These are phyloP conservation scores for Sipha flava DNA, from an alignment of 1,140 invertebrate genomes.

Conservation along the genomic window DNA sequence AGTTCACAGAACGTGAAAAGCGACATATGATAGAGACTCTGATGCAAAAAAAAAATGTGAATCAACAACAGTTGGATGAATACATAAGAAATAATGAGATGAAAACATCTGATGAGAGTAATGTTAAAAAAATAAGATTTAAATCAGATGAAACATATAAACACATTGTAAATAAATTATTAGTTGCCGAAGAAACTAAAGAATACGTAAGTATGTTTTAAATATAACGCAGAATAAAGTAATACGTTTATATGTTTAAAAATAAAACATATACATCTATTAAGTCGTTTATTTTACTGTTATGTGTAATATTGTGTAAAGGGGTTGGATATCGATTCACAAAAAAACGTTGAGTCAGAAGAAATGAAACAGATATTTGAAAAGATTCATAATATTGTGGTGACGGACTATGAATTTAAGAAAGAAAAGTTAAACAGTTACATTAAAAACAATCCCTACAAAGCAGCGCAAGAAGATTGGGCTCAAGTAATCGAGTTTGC, in stretches of 20 bases:
- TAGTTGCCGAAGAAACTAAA: background rate
- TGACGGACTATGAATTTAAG: background rate
- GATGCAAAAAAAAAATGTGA: conserved; percentile 21
- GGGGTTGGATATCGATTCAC: background rate
- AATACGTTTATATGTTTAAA: background rate
- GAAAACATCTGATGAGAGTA: background rate
- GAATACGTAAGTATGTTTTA: background rate
- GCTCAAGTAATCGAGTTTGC: background rate
- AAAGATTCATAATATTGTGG: background rate
- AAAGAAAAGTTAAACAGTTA: background rate
- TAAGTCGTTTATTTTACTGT: too few relatives aligned
- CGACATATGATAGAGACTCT: background rate
- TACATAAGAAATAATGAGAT: background rate
- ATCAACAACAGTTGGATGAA: background rate
- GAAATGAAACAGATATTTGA: background rate
- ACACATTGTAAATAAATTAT: background rate
- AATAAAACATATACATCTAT: background rate
- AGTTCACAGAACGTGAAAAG: background rate
- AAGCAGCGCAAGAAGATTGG: background rate
- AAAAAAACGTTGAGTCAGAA: background rate
- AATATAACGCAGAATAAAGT: too few relatives aligned
- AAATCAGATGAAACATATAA: background rate
- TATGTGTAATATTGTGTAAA: too few relatives aligned
- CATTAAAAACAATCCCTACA: background rate
- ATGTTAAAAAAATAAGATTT: background rate